Conservation (phyloP, 2,888 invertebrate genomes). For the Aromia moschata region DNA sequence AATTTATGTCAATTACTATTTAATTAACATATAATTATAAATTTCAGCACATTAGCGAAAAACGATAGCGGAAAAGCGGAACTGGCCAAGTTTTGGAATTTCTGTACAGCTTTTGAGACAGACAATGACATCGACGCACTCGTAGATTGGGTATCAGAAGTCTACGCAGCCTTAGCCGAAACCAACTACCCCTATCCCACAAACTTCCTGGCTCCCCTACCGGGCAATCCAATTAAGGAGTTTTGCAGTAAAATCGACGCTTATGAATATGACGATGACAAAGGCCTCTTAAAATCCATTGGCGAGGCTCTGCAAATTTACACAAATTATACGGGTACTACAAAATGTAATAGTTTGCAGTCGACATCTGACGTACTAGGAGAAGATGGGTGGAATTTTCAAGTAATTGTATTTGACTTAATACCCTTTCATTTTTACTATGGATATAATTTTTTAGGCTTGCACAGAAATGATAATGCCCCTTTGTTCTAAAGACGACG, state of each 20-base stretch:
- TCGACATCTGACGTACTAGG: constrained; percentile 71
- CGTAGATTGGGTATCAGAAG: constrained; percentile 75
- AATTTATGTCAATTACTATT: too few relatives aligned
- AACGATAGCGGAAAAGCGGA: constrained; percentile 74
- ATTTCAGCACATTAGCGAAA: constrained; percentile 54
- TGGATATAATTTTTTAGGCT: constrained; percentile 65
- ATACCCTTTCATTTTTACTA: not conserved
- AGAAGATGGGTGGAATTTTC: constrained; percentile 83
- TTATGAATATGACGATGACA: constrained; percentile 35
- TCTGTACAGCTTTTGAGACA: constrained; percentile 77
- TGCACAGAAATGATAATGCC: constrained; percentile 99
- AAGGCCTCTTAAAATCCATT: constrained; percentile 69
- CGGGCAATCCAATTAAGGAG: constrained; percentile 82
- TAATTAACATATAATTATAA: too few relatives aligned
- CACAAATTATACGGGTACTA: constrained; percentile 81
- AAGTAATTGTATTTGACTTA: constrained; percentile 68
- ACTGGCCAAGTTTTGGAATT: constrained; percentile 76
- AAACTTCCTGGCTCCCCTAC: constrained; percentile 83
- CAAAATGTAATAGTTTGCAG: constrained; percentile 72
- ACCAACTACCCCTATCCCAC: constrained; percentile 93
- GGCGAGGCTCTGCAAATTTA: constrained; percentile 78
- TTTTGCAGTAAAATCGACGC: constrained; percentile 68
- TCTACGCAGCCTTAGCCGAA: constrained; percentile 89
- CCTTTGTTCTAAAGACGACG: constrained; percentile 75
- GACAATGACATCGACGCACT: constrained; percentile 67